Percentiles rank a stretch among this genome's conserved stretches.
These are phyloP conservation scores for Notodonta ziczac DNA, from an alignment of 2,888 invertebrate genomes.

Conservation along the genomic window DNA sequence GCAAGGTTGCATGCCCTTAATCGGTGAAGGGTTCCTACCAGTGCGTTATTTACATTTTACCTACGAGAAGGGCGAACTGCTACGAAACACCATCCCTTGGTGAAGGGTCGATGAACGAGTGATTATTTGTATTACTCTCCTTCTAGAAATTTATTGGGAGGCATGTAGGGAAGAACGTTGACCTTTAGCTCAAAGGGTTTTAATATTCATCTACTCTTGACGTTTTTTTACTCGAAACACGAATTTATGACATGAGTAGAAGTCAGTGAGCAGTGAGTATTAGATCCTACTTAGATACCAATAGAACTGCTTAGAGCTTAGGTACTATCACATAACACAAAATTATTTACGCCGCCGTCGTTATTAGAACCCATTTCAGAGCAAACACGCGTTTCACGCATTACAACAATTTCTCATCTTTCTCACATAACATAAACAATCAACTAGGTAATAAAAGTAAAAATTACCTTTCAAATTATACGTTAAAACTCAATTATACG, in stretches of 20 bases:
- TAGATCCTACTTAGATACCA: too few relatives aligned
- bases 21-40: constrained; percentile 34
- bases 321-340: too few relatives aligned
- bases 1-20: constrained; percentile 21
- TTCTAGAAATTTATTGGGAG: constrained; percentile 17
- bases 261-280: too few relatives aligned
- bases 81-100: constrained; percentile 19
- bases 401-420: background rate
- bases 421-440: constrained; percentile 5
- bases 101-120: constrained; percentile 20
- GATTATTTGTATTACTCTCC: constrained; percentile 16
- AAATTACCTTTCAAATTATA: constrained; percentile 49
- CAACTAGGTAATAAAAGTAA: constrained; percentile 20
- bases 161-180: background rate
- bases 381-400: background rate
- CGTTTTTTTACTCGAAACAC: background rate
- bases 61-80: constrained; percentile 6
- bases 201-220: background rate
- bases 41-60: constrained; percentile 19
- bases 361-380: too few relatives aligned
- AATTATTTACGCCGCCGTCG: too few relatives aligned
- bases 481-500: constrained; percentile 41
- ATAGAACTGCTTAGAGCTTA: too few relatives aligned
- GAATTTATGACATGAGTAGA: too few relatives aligned
- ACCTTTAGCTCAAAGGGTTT: background rate